Percentiles rank a stretch among this genome's conserved stretches.
Conservation (phyloP, 2,797 vertebrate species). For the Notolabrus celidotus region DNA sequence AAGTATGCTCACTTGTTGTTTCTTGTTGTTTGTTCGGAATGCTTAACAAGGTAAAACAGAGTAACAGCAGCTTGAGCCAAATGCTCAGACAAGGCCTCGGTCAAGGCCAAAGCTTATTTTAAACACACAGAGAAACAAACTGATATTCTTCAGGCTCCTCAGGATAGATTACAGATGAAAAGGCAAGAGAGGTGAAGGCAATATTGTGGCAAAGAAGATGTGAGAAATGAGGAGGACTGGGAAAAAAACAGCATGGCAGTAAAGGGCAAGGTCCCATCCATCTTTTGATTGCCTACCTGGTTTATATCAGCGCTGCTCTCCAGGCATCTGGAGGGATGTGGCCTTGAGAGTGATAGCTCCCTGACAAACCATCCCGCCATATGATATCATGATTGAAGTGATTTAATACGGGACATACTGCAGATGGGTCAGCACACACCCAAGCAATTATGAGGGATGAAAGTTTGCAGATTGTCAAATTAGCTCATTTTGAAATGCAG, state of each 20-base stretch:
- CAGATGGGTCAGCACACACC: conserved; percentile 42
- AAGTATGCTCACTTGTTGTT: too few relatives aligned
- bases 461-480: conserved; percentile 27
- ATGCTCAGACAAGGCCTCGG: neutral
- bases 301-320: conserved; percentile 52
- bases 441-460: conserved; percentile 40
- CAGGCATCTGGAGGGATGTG: conserved; percentile 62
- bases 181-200: neutral
- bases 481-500: conserved; percentile 27
- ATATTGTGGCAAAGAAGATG: neutral
- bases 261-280: conserved; percentile 51
- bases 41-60: conserved; percentile 41
- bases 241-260: conserved; percentile 9
- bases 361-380: conserved; percentile 48
- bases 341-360: conserved; percentile 54
- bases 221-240: conserved; percentile 12
- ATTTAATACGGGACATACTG: conserved; percentile 59
- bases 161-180: neutral
- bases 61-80: conserved; percentile 20
- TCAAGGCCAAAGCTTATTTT: conserved; percentile 17
- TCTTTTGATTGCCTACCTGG: conserved; percentile 51
- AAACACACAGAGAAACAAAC: neutral
- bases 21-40: conserved; percentile 56
- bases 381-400: conserved; percentile 58
- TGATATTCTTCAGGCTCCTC: neutral